Conservation (phyloP, 2,888 invertebrate genomes). For the Hypomecis punctinalis region DNA sequence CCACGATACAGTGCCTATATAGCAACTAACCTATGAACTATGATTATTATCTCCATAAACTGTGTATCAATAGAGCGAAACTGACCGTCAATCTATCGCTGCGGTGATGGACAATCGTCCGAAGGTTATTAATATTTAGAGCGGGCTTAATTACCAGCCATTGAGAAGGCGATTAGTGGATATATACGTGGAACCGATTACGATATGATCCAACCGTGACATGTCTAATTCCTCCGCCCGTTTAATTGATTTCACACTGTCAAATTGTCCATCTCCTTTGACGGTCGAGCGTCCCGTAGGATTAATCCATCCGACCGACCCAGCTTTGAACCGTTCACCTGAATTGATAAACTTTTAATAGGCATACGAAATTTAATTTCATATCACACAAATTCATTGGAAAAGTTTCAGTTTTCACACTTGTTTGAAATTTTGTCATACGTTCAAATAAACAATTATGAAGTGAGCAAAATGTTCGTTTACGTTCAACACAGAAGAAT, state of each 20-base stretch:
- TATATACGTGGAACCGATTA: conserved; percentile 32
- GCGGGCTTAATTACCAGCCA: conserved; percentile 17
- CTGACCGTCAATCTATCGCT: conserved; percentile 7
- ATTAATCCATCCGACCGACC: conserved; percentile 48
- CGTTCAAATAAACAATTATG: conserved; percentile 9
- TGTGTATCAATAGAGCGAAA: neutral
- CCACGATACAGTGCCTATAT: neutral
- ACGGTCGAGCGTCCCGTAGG: conserved; percentile 41
- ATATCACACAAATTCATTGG: conserved; percentile 34
- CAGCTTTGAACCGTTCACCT: conserved; percentile 40
- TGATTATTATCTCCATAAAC: no score
- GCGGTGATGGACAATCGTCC: conserved; percentile 14
- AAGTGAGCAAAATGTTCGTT: conserved; percentile 14
- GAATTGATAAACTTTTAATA: conserved; percentile 50
- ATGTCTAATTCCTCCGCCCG: conserved; percentile 48
- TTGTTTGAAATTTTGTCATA: conserved; percentile 28
- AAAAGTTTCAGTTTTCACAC: conserved; percentile 28
- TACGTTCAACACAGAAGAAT: neutral
- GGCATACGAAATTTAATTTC: conserved; percentile 41
- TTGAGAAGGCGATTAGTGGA: conserved; percentile 19
- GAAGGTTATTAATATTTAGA: conserved; percentile 32
- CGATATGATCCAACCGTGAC: conserved; percentile 43
- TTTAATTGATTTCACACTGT: conserved; percentile 54
- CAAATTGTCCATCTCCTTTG: conserved; percentile 52
- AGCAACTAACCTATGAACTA: no score